These are phyloP conservation scores for Nannoperca australis DNA, from an alignment of 2,797 vertebrate species.

Conservation along the genomic window DNA sequence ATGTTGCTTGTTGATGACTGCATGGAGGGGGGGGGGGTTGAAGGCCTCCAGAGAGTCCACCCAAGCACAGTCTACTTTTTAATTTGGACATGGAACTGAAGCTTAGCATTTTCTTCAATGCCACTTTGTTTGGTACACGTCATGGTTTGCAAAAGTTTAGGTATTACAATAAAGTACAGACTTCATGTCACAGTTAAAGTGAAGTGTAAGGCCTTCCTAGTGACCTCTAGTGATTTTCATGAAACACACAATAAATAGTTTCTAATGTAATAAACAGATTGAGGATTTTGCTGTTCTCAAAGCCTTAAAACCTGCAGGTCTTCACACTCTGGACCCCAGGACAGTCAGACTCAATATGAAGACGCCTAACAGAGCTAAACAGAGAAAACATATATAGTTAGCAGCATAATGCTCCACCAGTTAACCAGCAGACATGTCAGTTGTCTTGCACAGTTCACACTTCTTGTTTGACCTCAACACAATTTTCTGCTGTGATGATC, in stretches of 20 bases:
- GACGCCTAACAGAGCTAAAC: not conserved
- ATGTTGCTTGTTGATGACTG: conserved; percentile 34
- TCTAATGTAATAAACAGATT: not conserved
- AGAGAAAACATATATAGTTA: not conserved
- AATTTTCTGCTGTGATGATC: conserved; percentile 5
- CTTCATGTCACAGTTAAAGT: not conserved
- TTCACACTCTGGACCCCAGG: no score
- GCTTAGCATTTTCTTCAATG: not conserved
- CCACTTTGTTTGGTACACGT: not conserved
- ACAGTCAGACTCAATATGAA: not conserved
- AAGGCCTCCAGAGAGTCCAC: conserved; percentile 6
- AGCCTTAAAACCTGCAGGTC: no score
- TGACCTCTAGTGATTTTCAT: not conserved
- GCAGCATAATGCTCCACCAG: not conserved
- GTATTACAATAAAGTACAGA: not conserved
- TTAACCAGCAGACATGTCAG: not conserved
- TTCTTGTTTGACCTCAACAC: not conserved
- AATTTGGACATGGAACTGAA: conserved; percentile 20
- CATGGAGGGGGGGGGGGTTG: not conserved
- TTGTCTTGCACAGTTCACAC: not conserved
- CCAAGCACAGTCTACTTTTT: not conserved
- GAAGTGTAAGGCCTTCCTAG: not conserved
- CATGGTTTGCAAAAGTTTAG: not conserved
- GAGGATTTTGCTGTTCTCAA: not conserved
- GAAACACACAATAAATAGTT: not conserved